Evolutionary conservation across 2,113 vertebrate genomes (phyloP).

Genomic region (Siniperca knerii): DNA sequence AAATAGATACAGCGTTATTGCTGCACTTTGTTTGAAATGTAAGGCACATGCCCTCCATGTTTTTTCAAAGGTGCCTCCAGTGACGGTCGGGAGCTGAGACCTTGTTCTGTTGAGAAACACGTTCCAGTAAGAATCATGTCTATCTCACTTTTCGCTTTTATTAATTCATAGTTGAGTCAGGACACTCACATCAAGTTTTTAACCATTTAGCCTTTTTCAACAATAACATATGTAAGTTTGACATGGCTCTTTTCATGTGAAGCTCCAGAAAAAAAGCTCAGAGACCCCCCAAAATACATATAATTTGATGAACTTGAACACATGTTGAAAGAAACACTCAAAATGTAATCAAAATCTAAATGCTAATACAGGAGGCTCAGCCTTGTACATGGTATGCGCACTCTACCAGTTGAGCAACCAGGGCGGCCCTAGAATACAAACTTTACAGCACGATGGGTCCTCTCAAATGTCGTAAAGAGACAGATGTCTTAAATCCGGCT

Average conservation of each 20-base stretch:
- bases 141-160: background rate
- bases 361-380: too few relatives aligned
- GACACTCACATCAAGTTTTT: background rate
- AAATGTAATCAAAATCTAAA: too few relatives aligned
- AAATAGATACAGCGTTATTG: slow-evolving; percentile 22
- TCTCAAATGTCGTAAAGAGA: too few relatives aligned
- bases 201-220: background rate
- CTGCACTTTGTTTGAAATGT: slow-evolving; percentile 42
- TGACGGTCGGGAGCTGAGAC: background rate
- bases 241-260: background rate
- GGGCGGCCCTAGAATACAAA: too few relatives aligned
- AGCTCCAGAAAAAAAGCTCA: background rate
- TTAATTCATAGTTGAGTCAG: background rate
- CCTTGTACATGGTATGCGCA: too few relatives aligned
- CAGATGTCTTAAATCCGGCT: too few relatives aligned
- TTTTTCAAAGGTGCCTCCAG: background rate
- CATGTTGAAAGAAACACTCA: too few relatives aligned
- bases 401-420: too few relatives aligned
- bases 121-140: background rate
- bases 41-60: background rate
- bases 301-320: too few relatives aligned
- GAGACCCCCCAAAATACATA: too few relatives aligned
- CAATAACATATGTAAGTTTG: background rate
- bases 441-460: too few relatives aligned
- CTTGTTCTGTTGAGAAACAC: background rate